Evolutionary conservation across 1,140 invertebrate genomes (phyloP), one percentile per base, ranked within the genome.

Genomic region (Procambarus virginalis): DNA sequence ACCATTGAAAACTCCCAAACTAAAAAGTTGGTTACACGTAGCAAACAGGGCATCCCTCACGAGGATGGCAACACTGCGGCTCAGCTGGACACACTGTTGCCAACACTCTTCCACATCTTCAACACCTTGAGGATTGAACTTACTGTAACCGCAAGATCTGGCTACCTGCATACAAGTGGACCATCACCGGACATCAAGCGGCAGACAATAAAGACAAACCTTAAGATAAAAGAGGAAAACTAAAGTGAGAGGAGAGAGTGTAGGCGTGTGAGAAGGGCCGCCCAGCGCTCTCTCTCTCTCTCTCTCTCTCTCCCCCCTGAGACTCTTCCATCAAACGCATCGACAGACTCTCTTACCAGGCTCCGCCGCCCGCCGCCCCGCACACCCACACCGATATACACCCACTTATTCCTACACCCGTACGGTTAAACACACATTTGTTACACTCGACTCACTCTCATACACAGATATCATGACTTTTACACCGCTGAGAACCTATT

Each of bases 311-410:
- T 60, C 64, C 82, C 86, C 86, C 86, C 4, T 14, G 86, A 81
- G 86, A 73, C 78, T 88, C 86, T n/a, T 88, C 86, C 86, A 88
- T 88, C 86, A 88, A 88, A 88, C 64, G 17, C 78, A 88, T 88
- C 86, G 86, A 88, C 86, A 88, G 86, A 20, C 17, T 70, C 73
- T 89, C 81, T 88, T 81, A 88, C 86, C 64, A 88, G 77, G 17
- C 51, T 46, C 64, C 48, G 64, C 60, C 68, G 78, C 60, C 77
- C 78, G 10, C 5, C 84, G 20, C 45, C 77, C 58, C 0, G 12
- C 75, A 60, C 76, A 60, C 75, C 70, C 55, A 17, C 77, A 77
- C 51, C 73, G 70, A 75, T 77, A 75, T 76, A 84, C 34, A 34
- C 82, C 76, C 85, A 48, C 77, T 75, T 80, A 64, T 81, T 70